These are phyloP conservation scores for Phoenicopterus ruber DNA, from an alignment of 2,113 vertebrate species.

Conservation along the genomic window DNA sequence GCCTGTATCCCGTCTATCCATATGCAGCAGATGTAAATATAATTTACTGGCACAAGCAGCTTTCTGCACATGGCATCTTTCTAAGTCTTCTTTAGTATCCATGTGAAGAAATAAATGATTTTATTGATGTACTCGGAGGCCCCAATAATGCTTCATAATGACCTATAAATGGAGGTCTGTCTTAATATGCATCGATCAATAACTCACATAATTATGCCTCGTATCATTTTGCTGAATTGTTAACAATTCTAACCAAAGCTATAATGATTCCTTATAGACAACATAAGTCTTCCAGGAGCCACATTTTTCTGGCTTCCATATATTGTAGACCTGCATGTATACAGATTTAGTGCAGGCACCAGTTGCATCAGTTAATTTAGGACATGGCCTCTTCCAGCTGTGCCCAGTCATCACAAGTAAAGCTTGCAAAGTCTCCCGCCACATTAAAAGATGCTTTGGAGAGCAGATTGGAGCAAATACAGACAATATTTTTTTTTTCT, in stretches of 20 bases:
- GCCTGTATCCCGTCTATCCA: conserved; percentile 75
- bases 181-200: conserved; percentile 30
- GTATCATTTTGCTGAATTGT: conserved; percentile 38
- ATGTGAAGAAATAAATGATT: conserved; percentile 65
- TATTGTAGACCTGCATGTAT: neutral
- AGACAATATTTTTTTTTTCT: neutral
- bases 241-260: conserved; percentile 55
- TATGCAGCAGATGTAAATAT: conserved; percentile 79
- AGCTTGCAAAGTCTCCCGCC: neutral
- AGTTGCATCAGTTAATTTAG: conserved; percentile 9
- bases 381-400: neutral
- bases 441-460: neutral
- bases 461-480: neutral
- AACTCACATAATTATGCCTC: conserved; percentile 54
- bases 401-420: neutral
- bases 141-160: conserved; percentile 42
- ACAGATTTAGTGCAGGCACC: conserved; percentile 13
- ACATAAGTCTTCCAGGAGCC: conserved; percentile 25
- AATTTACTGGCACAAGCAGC: conserved; percentile 73
- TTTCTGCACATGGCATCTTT: conserved; percentile 73
- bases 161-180: conserved; percentile 49
- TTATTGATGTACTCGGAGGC: conserved; percentile 48
- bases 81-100: conserved; percentile 71
- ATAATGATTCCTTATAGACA: conserved; percentile 39
- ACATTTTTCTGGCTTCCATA: conserved; percentile 18